Conservation (phyloP, 2,797 vertebrate species). For the Acipenser transmontanus region DNA sequence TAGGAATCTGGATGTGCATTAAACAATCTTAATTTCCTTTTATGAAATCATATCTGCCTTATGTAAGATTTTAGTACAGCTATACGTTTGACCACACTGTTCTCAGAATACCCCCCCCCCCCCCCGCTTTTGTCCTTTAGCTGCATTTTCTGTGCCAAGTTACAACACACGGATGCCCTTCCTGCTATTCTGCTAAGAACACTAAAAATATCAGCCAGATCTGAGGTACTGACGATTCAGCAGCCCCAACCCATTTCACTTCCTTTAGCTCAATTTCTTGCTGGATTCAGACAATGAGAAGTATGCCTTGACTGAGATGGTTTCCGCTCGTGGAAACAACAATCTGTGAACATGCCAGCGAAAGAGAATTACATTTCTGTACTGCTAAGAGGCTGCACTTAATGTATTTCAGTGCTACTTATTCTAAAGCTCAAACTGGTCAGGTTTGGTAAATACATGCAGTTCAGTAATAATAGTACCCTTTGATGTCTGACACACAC, state of each 20-base stretch:
- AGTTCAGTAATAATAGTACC: too few species aligned
- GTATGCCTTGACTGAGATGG: constrained; percentile 66
- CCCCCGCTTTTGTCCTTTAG: constrained; percentile 6
- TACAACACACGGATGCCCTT: constrained; percentile 13
- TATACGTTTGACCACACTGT: too few species aligned
- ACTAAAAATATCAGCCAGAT: not conserved
- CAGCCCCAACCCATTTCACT: constrained; percentile 42
- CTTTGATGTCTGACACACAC: too few species aligned
- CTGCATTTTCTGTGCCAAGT: constrained; percentile 16
- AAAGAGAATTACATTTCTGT: too few species aligned
- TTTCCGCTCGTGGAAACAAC: constrained; percentile 50
- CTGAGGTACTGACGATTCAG: constrained; percentile 49
- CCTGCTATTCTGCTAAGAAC: not conserved
- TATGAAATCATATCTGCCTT: not conserved
- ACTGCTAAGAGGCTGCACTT: too few species aligned
- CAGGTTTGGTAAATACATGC: too few species aligned
- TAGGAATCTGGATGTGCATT: not conserved
- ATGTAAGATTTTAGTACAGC: not conserved
- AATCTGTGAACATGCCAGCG: too few species aligned
- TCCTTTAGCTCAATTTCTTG: constrained; percentile 48
- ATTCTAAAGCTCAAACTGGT: too few species aligned
- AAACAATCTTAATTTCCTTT: constrained; percentile 12
- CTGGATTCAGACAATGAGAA: constrained; percentile 46
- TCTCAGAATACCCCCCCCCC: too few species aligned
- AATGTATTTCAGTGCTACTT: too few species aligned